These are phyloP conservation scores for Lycocorax pyrrhopterus DNA, from an alignment of 2,113 vertebrate species.

Conservation along the genomic window DNA sequence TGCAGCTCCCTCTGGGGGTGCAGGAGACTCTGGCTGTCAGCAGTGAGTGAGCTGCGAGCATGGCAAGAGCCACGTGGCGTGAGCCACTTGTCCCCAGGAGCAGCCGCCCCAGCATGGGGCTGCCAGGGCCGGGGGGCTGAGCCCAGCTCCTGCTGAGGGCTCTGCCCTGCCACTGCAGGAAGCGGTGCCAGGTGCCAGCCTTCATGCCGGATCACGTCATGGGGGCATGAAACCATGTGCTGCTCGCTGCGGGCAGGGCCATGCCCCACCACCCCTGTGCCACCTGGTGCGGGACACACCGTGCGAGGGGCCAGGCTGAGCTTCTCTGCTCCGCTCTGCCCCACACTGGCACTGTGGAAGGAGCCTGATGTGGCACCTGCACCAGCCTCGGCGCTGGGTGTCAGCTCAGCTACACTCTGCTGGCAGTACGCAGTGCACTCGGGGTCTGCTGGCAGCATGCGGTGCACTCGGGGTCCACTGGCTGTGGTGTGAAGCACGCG, in stretches of 20 bases:
- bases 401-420: not conserved
- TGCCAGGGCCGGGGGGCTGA: not conserved
- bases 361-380: rapidly evolving
- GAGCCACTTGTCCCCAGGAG: not conserved
- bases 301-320: not conserved
- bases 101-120: not conserved
- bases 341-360: rapidly evolving
- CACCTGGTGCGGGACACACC: rapidly evolving
- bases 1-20: not conserved
- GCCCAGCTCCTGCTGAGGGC: not conserved
- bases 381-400: rapidly evolving
- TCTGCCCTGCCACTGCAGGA: not conserved
- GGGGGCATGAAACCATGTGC: not conserved
- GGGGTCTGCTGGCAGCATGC: not conserved
- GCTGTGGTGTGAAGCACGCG: too few species aligned
- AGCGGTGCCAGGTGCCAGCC: not conserved
- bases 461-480: not conserved
- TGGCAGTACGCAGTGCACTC: rapidly evolving
- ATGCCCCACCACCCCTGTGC: not conserved
- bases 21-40: not conserved
- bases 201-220: not conserved
- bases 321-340: not conserved
- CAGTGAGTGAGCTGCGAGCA: rapidly evolving
- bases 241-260: not conserved
- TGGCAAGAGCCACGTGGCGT: not conserved